Conservation (phyloP, 2,888 invertebrate species). For the Trichogramma dendrolimi region DNA sequence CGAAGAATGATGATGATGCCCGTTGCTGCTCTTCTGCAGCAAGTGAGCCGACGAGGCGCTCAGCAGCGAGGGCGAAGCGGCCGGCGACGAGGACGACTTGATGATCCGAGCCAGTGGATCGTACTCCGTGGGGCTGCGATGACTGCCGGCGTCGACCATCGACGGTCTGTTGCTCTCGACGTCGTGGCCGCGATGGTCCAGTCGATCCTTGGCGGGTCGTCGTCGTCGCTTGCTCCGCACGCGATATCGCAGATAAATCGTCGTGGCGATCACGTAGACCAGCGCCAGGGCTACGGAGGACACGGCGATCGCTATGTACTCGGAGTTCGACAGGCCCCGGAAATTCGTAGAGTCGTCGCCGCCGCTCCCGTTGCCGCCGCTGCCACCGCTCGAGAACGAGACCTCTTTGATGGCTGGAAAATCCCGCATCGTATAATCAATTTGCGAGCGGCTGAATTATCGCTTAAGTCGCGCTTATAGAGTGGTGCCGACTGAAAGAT, state of each 20-base stretch:
- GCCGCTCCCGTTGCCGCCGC: constrained; percentile 13
- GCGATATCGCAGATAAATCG: constrained; percentile 74
- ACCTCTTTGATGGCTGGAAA: background rate
- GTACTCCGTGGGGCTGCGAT: too few relatives aligned
- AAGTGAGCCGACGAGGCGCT: too few relatives aligned
- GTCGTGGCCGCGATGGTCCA: too few relatives aligned
- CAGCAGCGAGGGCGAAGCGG: too few relatives aligned
- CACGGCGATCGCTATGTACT: constrained; percentile 79
- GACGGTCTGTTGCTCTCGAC: too few relatives aligned
- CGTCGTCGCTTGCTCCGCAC: constrained; percentile 45
- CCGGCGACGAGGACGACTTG: too few relatives aligned
- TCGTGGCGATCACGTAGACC: constrained; percentile 81
- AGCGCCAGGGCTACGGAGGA: constrained; percentile 80
- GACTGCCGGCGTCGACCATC: too few relatives aligned
- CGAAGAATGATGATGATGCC: constrained; percentile 18
- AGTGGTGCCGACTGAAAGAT: too few relatives aligned
- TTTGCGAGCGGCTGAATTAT: too few relatives aligned
- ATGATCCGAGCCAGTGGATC: too few relatives aligned
- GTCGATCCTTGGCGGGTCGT: background rate
- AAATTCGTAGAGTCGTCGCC: constrained; percentile 59
- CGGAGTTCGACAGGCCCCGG: constrained; percentile 66
- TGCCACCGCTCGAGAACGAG: background rate
- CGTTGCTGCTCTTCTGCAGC: background rate
- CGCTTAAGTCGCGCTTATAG: too few relatives aligned
- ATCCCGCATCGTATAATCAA: too few relatives aligned